Conservation (phyloP, 2,113 vertebrate genomes). For the Leptobrachium ailaonicum region DNA sequence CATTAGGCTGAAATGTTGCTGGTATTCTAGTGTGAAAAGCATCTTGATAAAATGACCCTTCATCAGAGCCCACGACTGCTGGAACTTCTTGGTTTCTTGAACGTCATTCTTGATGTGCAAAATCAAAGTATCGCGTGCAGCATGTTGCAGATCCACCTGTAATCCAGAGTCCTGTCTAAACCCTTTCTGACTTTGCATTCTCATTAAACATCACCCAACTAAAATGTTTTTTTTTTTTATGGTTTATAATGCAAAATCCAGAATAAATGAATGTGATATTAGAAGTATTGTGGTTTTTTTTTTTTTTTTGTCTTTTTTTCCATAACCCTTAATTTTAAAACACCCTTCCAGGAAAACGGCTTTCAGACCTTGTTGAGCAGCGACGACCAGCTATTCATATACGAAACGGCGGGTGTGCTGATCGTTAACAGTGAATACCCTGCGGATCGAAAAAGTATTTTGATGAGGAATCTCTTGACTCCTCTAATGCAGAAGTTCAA, state of each 20-base stretch:
- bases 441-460: slow-evolving; percentile 84
- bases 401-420: slow-evolving; percentile 91
- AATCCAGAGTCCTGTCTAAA: too few species aligned
- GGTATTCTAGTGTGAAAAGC: not conserved
- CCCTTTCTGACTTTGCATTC: too few species aligned
- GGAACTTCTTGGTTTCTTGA: too few species aligned
- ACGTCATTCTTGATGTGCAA: too few species aligned
- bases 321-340: not conserved
- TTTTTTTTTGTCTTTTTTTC: not conserved
- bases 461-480: slow-evolving; percentile 91
- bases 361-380: slow-evolving; percentile 87
- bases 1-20: not conserved
- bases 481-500: slow-evolving; percentile 92
- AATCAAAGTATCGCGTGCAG: too few species aligned
- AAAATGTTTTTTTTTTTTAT: too few species aligned
- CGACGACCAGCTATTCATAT: slow-evolving; percentile 97
- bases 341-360: slow-evolving; percentile 79
- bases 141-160: too few species aligned
- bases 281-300: not conserved
- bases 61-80: too few species aligned
- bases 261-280: too few species aligned
- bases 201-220: too few species aligned
- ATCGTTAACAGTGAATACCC: slow-evolving; percentile 91
- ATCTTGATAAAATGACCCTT: not conserved
- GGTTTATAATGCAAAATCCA: too few species aligned